Percentiles rank a stretch among this genome's conserved stretches.
Evolutionary conservation across 1,140 invertebrate species (phyloP).

Genomic region (Lepidurus packardi): DNA sequence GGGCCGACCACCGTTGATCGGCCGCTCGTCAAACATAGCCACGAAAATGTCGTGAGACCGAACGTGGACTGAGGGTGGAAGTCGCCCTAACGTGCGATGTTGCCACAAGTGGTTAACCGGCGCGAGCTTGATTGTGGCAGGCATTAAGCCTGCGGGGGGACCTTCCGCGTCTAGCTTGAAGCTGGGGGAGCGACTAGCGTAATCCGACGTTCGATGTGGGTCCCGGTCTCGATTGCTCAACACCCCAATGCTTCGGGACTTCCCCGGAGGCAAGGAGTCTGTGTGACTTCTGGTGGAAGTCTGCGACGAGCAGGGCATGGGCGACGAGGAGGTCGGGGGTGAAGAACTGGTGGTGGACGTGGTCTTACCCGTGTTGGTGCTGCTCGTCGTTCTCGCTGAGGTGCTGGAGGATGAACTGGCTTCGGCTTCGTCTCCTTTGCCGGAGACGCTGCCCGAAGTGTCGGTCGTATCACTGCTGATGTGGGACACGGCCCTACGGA

Average conservation of each 20-base stretch:
- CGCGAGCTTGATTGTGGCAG: neutral
- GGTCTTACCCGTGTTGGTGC: conserved; percentile 44
- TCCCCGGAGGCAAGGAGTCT: conserved; percentile 35
- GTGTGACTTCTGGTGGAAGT: conserved; percentile 36
- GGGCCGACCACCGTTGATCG: conserved; percentile 44
- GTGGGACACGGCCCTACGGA: conserved; percentile 32
- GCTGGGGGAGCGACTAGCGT: conserved; percentile 38
- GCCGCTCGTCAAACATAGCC: conserved; percentile 33
- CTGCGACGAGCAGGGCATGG: conserved; percentile 33
- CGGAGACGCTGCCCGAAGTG: conserved; percentile 34
- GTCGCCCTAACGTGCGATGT: neutral
- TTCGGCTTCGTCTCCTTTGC: conserved; percentile 15
- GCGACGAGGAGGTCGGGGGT: conserved; percentile 36
- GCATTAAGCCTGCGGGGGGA: neutral
- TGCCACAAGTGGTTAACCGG: neutral
- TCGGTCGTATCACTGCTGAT: conserved; percentile 34
- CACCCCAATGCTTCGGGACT: conserved; percentile 24
- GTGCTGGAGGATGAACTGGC: conserved; percentile 32
- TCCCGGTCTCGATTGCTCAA: conserved; percentile 29
- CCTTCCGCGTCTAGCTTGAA: conserved; percentile 34
- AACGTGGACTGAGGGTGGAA: conserved; percentile 1
- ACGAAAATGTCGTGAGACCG: neutral
- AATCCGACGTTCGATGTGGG: conserved; percentile 36
- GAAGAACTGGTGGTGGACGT: conserved; percentile 35
- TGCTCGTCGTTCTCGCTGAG: conserved; percentile 40